A percentile compares a stretch with the other conserved stretches of the same genome.
These are phyloP conservation scores for Eulimnadia texana DNA, from an alignment of 1,140 invertebrate genomes.

Conservation along the genomic window DNA sequence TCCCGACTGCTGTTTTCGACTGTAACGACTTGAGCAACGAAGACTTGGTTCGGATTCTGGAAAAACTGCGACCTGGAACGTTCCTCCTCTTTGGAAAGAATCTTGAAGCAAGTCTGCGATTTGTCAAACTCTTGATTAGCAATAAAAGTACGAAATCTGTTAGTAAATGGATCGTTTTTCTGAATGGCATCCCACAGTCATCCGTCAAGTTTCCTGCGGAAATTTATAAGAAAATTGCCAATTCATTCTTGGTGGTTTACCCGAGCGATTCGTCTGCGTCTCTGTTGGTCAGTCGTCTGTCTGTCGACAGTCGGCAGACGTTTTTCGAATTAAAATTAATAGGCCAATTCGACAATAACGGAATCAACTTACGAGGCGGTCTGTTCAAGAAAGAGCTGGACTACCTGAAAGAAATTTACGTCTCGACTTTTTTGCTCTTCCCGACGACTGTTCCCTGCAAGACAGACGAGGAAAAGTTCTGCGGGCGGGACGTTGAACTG, in stretches of 20 bases:
- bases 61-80: background rate
- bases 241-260: background rate
- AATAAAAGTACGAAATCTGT: background rate
- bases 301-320: background rate
- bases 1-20: background rate
- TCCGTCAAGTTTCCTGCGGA: too few relatives aligned
- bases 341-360: background rate
- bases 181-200: background rate
- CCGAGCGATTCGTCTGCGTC: background rate
- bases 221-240: background rate
- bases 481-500: conserved; percentile 3
- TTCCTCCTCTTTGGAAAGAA: background rate
- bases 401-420: background rate
- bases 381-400: background rate
- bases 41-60: background rate
- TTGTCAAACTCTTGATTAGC: background rate
- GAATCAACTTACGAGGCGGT: background rate
- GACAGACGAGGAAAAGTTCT: background rate
- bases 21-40: background rate
- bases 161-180: background rate
- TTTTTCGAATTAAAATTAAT: background rate
- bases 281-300: background rate
- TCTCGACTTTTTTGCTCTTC: background rate
- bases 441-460: conserved; percentile 5
- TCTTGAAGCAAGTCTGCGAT: background rate